Evolutionary conservation across 2,113 vertebrate genomes (phyloP).

Genomic region (Colius striatus): DNA sequence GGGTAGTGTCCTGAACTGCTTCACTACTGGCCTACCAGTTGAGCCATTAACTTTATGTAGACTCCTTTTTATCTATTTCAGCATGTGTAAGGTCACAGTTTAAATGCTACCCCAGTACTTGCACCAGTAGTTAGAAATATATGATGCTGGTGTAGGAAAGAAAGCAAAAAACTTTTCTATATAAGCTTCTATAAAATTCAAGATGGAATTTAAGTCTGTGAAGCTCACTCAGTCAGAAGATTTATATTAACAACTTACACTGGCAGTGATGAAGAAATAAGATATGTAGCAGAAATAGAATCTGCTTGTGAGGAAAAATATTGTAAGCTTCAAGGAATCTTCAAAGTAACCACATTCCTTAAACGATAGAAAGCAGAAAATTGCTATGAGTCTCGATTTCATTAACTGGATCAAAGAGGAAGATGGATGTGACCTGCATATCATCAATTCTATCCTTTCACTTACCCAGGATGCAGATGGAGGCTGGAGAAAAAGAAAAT

Average conservation of each 20-base stretch:
- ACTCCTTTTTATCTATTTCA: not conserved
- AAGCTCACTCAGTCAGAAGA: not conserved
- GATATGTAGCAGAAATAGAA: not conserved
- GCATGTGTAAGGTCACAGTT: not conserved
- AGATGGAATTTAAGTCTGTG: not conserved
- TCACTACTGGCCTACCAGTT: not conserved
- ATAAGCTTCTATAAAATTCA: not conserved
- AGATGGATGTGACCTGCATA: slow-evolving; percentile 2
- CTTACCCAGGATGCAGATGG: not conserved
- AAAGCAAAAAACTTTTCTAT: not conserved
- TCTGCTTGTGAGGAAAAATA: not conserved
- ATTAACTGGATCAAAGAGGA: slow-evolving; percentile 25
- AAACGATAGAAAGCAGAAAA: not conserved
- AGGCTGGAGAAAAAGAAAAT: not conserved
- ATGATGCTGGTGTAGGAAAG: not conserved
- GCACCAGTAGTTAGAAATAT: not conserved
- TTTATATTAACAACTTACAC: not conserved
- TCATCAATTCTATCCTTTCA: not conserved
- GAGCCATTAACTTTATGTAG: not conserved
- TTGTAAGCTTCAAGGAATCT: slow-evolving; percentile 5
- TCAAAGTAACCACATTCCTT: slow-evolving; percentile 1
- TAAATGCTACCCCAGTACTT: not conserved
- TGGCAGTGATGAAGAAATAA: not conserved
- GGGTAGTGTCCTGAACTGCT: not conserved
- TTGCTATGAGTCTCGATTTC: not conserved